Base-by-base conservation (phyloP, 2,113 vertebrate genomes). In the Nerophis ophidion region DNA sequence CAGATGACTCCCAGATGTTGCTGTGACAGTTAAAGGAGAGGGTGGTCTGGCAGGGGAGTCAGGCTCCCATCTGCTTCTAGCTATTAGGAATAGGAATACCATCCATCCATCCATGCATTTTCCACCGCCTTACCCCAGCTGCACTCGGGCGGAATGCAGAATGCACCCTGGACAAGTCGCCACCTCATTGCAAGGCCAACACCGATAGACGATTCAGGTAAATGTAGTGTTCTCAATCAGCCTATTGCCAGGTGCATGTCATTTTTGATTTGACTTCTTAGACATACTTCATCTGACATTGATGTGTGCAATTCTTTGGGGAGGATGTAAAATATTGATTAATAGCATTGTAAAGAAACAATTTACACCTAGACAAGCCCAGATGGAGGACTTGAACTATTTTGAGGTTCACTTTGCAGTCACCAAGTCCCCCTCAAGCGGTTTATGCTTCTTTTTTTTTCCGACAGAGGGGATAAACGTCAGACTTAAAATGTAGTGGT, bases 1-100 rank as follows among this genome's bases (percentile, higher is more conserved):
- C 71, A 61, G 63, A 84, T 65, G 57, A 68, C 65, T 81, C 62
- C 70, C 81, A 88, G 84, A 88, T 87, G 84, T 84, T 79, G 63
- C 64, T 48, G 57, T 58, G 59, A 59, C 52, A 44, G 47, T 60
- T 15, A 5, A 6, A 42, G 36, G 9, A 40, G 14, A 48, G 65
- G 66, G 58, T 51, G n/a, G 45, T 4, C 26, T 38, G 17, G 10
- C 5, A 0, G 46, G 3, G 13, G 42, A 51, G 16, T 10, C 5
- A 9, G 15, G 19, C 14, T 57, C 48, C 51, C 65, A 50, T 44
- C 40, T 66, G 55, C 17, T 26, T 50, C n/a, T 68, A n/a, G 52
- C 26, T 58, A 51, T 68, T 74, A 65, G 17, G 52, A 76, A 54
- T 47, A 49, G 36, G 16, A 55, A 50, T 64, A 26, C 26, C 26